Evolutionary conservation across 2,888 invertebrate species (phyloP).

Genomic region (Limnephilus auricula): DNA sequence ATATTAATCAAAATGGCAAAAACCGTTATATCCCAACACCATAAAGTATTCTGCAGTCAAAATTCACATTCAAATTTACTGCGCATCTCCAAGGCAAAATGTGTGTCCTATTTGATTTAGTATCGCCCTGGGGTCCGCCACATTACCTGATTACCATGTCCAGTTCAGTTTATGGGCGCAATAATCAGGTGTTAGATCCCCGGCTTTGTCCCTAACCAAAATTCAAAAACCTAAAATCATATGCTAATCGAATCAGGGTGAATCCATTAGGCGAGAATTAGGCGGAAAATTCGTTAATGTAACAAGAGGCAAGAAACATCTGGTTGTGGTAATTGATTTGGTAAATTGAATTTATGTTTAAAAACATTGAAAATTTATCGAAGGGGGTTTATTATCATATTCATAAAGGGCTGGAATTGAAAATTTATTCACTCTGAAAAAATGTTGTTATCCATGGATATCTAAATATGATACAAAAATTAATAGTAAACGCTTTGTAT

Average conservation of each 20-base stretch:
- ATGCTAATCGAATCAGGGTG: conserved; percentile 12
- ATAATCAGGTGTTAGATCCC: conserved; percentile 29
- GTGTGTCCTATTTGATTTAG: conserved; percentile 8
- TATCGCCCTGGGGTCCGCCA: neutral
- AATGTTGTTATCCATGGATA: too few species aligned
- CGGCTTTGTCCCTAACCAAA: neutral
- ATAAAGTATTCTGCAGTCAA: neutral
- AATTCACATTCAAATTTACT: conserved; percentile 4
- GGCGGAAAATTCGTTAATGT: conserved; percentile 3
- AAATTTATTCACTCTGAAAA: neutral
- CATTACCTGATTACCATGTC: neutral
- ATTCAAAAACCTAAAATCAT: conserved; percentile 9
- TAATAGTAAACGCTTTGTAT: too few species aligned
- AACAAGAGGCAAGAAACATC: neutral
- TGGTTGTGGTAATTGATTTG: neutral
- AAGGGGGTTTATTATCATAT: neutral
- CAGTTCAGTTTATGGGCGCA: neutral
- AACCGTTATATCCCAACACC: neutral
- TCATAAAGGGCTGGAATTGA: neutral
- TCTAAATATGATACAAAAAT: too few species aligned
- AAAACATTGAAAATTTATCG: neutral
- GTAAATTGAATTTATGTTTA: neutral
- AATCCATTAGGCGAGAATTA: conserved; percentile 25
- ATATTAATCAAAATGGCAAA: neutral
- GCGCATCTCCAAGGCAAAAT: neutral